Conservation (phyloP, 2,797 vertebrate species). For the Ciconia nigra region DNA sequence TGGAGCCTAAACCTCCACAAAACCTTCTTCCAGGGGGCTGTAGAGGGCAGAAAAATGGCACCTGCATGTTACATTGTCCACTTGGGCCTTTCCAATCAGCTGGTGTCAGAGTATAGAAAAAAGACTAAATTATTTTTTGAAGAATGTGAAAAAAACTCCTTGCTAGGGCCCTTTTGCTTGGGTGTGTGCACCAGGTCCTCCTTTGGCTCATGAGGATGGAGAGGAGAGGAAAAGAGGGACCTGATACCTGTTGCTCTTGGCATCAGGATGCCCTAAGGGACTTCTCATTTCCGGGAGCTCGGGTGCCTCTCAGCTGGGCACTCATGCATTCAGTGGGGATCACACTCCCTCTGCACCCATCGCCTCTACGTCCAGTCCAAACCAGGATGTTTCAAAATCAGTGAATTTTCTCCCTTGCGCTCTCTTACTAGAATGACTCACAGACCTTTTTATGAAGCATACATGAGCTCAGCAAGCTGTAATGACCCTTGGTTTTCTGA, state of each 20-base stretch:
- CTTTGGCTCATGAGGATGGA: not conserved
- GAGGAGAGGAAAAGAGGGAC: not conserved
- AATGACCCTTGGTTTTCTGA: not conserved
- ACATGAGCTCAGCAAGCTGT: not conserved
- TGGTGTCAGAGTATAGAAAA: not conserved
- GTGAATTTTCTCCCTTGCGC: not conserved
- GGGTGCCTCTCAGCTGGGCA: not conserved
- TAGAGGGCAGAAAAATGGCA: not conserved
- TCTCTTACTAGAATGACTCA: not conserved
- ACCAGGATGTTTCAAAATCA: not conserved
- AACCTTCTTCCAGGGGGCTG: not conserved
- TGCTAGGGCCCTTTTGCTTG: not conserved
- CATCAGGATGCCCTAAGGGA: not conserved
- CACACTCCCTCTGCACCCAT: not conserved
- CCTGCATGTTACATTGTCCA: not conserved
- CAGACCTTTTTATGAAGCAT: not conserved
- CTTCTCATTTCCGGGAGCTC: not conserved
- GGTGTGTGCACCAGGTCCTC: not conserved
- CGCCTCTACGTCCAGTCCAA: rapidly evolving
- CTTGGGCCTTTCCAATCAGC: not conserved
- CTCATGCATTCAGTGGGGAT: not conserved
- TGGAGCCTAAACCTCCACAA: not conserved
- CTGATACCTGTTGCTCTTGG: not conserved
- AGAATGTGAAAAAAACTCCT: not conserved
- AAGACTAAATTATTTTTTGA: not conserved